A percentile compares a stretch with the other conserved stretches of the same genome.
phyloP scores from a whole-genome alignment of 2,797 vertebrate species.

The Esox masquinongy region DNA sequence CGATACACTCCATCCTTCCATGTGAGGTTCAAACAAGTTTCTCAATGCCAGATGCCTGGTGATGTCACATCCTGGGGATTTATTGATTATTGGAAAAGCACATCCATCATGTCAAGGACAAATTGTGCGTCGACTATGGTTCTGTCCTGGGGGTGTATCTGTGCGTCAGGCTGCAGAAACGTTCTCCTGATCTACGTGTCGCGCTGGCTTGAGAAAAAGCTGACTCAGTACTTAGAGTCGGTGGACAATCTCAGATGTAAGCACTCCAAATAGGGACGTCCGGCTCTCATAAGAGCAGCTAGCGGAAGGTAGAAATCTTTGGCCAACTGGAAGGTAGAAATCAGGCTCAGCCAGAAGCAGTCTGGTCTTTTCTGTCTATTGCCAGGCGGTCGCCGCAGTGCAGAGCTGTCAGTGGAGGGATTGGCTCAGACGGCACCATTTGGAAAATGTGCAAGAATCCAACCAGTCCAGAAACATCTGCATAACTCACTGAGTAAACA shows the following conservation, averaged over 20 bases:
- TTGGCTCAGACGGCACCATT: constrained; percentile 10
- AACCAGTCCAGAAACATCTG: background rate
- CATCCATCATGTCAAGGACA: no score
- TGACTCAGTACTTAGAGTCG: background rate
- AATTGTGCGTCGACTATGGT: no score
- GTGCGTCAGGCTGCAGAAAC: background rate
- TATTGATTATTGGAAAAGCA: no score
- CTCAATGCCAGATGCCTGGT: no score
- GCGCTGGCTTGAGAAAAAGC: background rate
- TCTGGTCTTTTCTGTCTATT: background rate
- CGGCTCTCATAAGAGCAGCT: background rate
- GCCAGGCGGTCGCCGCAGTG: constrained; percentile 8
- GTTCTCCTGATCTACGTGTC: background rate
- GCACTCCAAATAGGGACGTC: background rate
- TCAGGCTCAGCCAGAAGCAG: background rate
- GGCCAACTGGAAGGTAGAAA: background rate
- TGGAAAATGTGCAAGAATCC: background rate
- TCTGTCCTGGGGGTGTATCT: no score
- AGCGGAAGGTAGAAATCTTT: no score
- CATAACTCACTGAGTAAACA: background rate
- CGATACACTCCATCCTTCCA: no score
- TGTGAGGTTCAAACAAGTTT: no score
- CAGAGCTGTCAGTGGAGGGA: constrained; percentile 33
- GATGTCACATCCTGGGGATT: no score
- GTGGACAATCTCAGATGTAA: background rate